Evolutionary conservation across 2,888 invertebrate species (phyloP).

Genomic region (Drosophila buzzatii): DNA sequence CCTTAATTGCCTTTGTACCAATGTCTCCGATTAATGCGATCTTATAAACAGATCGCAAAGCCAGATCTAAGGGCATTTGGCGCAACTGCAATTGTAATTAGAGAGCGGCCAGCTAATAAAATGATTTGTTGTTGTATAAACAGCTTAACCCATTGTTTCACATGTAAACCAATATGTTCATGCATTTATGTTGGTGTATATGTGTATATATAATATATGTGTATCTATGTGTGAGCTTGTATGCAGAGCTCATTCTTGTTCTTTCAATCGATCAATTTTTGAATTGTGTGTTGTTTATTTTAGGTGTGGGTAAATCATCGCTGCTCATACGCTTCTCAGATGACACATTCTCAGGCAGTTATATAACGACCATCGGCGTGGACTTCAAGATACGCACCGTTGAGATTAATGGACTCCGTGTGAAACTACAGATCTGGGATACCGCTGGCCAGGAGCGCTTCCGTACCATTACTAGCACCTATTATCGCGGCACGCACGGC

Average conservation of each 20-base stretch:
- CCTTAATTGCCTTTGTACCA: slow-evolving; percentile 6
- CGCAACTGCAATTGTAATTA: slow-evolving; percentile 35
- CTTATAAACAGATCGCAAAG: background rate
- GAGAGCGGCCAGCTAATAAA: slow-evolving; percentile 17
- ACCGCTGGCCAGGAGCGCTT: slow-evolving; percentile 99
- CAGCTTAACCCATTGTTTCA: slow-evolving; percentile 21
- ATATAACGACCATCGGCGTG: slow-evolving; percentile 99
- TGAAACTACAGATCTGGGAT: slow-evolving; percentile 99
- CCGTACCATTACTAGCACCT: slow-evolving; percentile 99
- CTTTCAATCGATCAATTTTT: background rate
- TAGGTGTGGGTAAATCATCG: slow-evolving; percentile 99
- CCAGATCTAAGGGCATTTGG: slow-evolving; percentile 24
- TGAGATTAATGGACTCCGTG: slow-evolving; percentile 94
- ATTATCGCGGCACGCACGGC: slow-evolving; percentile 99
- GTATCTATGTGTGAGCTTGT: background rate
- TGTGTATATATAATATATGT: background rate
- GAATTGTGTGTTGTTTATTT: slow-evolving; percentile 57
- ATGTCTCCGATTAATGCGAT: slow-evolving; percentile 5
- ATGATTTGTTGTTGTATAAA: slow-evolving; percentile 24
- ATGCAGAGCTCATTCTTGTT: background rate
- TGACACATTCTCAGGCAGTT: slow-evolving; percentile 98
- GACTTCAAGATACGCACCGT: slow-evolving; percentile 99
- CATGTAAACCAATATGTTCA: slow-evolving; percentile 6
- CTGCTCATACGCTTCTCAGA: slow-evolving; percentile 98
- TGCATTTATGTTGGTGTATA: background rate